Evolutionary conservation across 2,113 vertebrate genomes (phyloP).

Genomic region (Origma solitaria): DNA sequence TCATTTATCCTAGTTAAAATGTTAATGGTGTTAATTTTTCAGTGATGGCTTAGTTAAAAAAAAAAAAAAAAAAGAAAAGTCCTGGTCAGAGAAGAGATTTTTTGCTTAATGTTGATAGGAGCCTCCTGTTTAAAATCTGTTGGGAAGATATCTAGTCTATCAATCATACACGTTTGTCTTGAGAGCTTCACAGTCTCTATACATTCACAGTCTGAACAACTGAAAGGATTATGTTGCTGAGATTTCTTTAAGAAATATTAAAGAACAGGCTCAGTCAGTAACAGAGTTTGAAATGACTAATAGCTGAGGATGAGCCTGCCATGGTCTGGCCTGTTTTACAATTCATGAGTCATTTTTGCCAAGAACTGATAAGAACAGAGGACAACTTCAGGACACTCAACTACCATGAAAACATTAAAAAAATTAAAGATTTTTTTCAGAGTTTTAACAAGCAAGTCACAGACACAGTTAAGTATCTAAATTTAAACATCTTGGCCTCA

Average conservation of each 20-base stretch:
- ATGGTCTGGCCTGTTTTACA: background rate
- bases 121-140: background rate
- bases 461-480: background rate
- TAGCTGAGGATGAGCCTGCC: slow-evolving; percentile 4
- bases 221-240: slow-evolving; percentile 1
- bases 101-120: background rate
- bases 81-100: background rate
- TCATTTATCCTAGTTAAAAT: slow-evolving; percentile 59
- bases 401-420: background rate
- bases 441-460: background rate
- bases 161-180: background rate
- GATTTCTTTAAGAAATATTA: slow-evolving; percentile 15
- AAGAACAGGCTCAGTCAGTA: background rate
- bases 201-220: background rate
- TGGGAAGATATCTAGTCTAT: slow-evolving; percentile 19
- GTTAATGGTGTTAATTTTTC: slow-evolving; percentile 62
- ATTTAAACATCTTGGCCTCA: background rate
- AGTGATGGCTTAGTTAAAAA: background rate
- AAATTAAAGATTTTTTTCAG: background rate
- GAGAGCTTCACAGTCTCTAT: background rate
- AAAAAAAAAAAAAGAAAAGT: background rate
- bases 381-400: background rate
- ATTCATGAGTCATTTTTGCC: background rate
- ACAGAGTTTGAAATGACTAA: slow-evolving; percentile 1
- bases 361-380: background rate